Evolutionary conservation across 2,113 vertebrate species (phyloP).

Genomic region (Suncus etruscus): DNA sequence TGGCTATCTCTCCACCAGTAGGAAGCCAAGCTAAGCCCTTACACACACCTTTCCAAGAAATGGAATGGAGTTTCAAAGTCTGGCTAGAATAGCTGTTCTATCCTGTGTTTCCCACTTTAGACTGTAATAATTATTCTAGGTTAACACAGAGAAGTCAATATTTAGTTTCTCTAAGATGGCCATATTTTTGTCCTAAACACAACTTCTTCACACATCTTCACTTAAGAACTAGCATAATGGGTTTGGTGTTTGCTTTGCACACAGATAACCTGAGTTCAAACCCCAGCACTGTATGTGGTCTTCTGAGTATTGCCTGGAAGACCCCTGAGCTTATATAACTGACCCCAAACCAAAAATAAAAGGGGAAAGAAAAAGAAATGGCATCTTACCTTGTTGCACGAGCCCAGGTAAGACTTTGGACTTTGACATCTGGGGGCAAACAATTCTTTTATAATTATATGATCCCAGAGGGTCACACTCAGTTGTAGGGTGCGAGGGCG

Average conservation of each 20-base stretch:
- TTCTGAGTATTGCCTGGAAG: too few relatives aligned
- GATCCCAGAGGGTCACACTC: background rate
- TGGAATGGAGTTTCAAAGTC: constrained; percentile 25
- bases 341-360: too few relatives aligned
- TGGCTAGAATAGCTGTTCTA: background rate
- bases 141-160: background rate
- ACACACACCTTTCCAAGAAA: background rate
- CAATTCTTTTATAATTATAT: background rate
- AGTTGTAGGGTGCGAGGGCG: too few relatives aligned
- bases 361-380: background rate
- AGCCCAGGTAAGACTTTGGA: constrained; percentile 22
- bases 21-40: background rate
- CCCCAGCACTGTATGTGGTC: too few relatives aligned
- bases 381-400: background rate
- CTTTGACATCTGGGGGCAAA: constrained; percentile 5
- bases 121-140: background rate
- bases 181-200: constrained; percentile 12
- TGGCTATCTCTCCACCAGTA: too few relatives aligned
- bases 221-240: too few relatives aligned
- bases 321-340: too few relatives aligned
- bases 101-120: background rate
- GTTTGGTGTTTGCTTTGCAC: too few relatives aligned
- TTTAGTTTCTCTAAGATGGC: background rate
- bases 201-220: background rate
- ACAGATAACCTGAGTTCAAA: too few relatives aligned